Conservation (phyloP, 2,797 vertebrate genomes). For the Poeciliopsis paucimaculata region DNA sequence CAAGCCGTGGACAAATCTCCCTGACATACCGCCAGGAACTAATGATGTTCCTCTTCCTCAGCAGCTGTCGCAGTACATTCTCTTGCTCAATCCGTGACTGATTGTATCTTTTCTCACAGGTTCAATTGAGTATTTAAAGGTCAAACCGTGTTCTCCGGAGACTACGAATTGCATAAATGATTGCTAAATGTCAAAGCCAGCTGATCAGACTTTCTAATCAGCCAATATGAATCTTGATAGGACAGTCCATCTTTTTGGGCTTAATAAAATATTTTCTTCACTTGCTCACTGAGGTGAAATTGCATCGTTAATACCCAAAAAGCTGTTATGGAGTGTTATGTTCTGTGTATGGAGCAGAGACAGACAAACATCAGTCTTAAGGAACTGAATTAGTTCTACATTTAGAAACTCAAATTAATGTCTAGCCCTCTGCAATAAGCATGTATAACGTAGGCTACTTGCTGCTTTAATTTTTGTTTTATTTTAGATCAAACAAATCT, state of each 20-base stretch:
- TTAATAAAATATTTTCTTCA: constrained; percentile 53
- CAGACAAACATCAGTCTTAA: neutral
- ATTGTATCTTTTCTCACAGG: constrained; percentile 58
- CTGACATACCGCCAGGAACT: constrained; percentile 61
- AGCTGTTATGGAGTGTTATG: constrained; percentile 6
- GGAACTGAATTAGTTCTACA: neutral
- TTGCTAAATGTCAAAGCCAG: constrained; percentile 66
- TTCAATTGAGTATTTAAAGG: constrained; percentile 76
- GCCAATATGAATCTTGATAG: constrained; percentile 39
- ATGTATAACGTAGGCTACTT: neutral
- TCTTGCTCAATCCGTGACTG: constrained; percentile 53
- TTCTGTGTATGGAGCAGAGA: constrained; percentile 11
- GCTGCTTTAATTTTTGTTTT: too few relatives aligned
- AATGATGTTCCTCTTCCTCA: constrained; percentile 66
- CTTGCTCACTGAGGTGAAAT: neutral
- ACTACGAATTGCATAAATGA: constrained; percentile 46
- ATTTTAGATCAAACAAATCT: neutral
- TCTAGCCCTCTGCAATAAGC: neutral
- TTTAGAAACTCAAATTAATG: neutral
- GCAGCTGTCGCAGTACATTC: constrained; percentile 70
- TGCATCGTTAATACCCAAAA: constrained; percentile 30
- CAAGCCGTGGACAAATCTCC: constrained; percentile 65
- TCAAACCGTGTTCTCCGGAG: constrained; percentile 60
- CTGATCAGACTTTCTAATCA: constrained; percentile 60
- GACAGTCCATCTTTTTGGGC: constrained; percentile 21